These are phyloP conservation scores for Melanotaenia nigrans DNA, from an alignment of 2,797 vertebrate genomes.

Conservation along the genomic window DNA sequence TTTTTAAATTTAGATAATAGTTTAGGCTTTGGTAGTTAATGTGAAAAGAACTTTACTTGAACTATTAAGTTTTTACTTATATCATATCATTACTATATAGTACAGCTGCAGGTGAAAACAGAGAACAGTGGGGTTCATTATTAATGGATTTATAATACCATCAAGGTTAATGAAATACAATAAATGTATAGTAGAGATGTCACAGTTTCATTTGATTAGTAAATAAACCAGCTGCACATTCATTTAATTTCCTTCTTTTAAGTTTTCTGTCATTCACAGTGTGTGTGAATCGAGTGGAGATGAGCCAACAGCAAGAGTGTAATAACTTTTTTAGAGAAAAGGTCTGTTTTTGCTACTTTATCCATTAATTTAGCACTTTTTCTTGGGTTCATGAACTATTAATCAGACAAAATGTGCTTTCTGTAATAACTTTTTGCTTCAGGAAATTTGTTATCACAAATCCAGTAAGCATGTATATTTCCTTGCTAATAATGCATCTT, in stretches of 20 bases:
- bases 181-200: neutral
- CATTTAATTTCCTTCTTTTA: neutral
- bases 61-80: neutral
- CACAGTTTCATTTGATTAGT: neutral
- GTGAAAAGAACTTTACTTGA: neutral
- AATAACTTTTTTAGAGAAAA: too few relatives aligned
- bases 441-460: too few relatives aligned
- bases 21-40: neutral
- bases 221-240: conserved; percentile 15
- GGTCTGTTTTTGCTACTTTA: neutral
- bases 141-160: too few relatives aligned
- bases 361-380: neutral
- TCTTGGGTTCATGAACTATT: too few relatives aligned
- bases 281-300: neutral
- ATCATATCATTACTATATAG: neutral
- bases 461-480: too few relatives aligned
- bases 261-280: neutral
- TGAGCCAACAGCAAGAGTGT: neutral
- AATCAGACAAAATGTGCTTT: too few relatives aligned
- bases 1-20: neutral
- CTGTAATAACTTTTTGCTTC: too few relatives aligned
- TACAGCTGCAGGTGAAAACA: conserved; percentile 1
- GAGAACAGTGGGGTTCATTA: neutral
- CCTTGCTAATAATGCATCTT: too few relatives aligned
- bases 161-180: neutral